Percentiles rank a stretch among this genome's conserved stretches.
Evolutionary conservation across 2,113 vertebrate genomes (phyloP).

Genomic region (Polypterus senegalus): DNA sequence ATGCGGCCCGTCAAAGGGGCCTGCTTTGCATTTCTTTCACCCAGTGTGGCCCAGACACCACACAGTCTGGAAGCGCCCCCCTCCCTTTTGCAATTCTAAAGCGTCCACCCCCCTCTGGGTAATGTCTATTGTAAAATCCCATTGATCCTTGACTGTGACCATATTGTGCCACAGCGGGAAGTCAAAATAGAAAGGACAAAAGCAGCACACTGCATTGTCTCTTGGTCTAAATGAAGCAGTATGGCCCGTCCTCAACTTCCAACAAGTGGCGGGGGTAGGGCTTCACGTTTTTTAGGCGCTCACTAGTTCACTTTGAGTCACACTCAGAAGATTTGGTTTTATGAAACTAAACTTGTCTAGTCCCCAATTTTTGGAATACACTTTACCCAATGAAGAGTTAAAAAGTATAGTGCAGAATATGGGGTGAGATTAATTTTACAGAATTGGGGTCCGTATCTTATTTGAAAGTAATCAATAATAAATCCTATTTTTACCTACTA

Average conservation of each 20-base stretch:
- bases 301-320: no score
- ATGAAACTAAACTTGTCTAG: no score
- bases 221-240: constrained; percentile 58
- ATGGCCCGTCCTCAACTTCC: constrained; percentile 37
- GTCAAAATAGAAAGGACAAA: constrained; percentile 50
- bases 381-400: no score
- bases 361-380: no score
- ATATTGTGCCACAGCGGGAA: constrained; percentile 60
- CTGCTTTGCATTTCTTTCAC: constrained; percentile 22
- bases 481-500: no score
- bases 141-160: constrained; percentile 58
- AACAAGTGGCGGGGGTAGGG: constrained; percentile 37
- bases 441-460: no score
- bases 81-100: constrained; percentile 35
- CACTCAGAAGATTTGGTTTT: no score
- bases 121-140: constrained; percentile 53
- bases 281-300: no score
- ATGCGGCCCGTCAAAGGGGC: constrained; percentile 7
- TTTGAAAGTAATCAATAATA: no score
- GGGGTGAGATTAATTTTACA: no score
- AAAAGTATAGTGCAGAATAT: no score
- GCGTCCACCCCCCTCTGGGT: constrained; percentile 40
- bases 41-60: constrained; percentile 42
- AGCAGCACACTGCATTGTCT: constrained; percentile 53
- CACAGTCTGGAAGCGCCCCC: constrained; percentile 41